Conservation (phyloP, 2,888 invertebrate species). For the Bugula neritina region DNA sequence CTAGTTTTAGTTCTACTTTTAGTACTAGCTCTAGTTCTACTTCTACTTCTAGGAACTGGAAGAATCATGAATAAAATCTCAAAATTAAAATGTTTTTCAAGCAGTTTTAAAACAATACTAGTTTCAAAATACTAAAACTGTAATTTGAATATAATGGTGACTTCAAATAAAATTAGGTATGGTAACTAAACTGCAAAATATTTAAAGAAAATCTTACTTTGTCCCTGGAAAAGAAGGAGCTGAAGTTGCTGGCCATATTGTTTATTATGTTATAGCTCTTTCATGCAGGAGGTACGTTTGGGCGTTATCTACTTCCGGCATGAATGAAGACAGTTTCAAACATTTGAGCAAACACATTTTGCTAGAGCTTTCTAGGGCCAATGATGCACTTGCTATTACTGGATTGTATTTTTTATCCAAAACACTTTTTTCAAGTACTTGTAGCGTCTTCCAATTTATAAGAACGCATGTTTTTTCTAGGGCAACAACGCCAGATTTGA, state of each 20-base stretch:
- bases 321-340: slow-evolving; percentile 42
- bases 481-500: slow-evolving; percentile 33
- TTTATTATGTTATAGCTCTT: neutral
- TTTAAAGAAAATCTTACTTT: slow-evolving; percentile 28
- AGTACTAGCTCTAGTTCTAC: no score
- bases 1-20: no score
- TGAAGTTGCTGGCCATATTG: slow-evolving; percentile 27
- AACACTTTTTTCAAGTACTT: slow-evolving; percentile 32
- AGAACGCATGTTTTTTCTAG: slow-evolving; percentile 6
- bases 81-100: no score
- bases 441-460: neutral
- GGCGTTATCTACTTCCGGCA: slow-evolving; percentile 19
- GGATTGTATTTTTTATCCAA: slow-evolving; percentile 40
- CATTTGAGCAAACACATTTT: slow-evolving; percentile 38
- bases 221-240: slow-evolving; percentile 30
- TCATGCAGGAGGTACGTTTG: neutral
- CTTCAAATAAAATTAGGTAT: no score
- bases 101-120: no score
- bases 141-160: no score
- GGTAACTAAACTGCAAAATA: no score
- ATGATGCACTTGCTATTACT: slow-evolving; percentile 41
- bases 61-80: no score
- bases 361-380: slow-evolving; percentile 33
- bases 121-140: no score
- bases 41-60: no score